Percentiles rank a stretch among this genome's conserved stretches.
Evolutionary conservation across 2,797 vertebrate genomes (phyloP).

Genomic region (Ficedula albicollis): DNA sequence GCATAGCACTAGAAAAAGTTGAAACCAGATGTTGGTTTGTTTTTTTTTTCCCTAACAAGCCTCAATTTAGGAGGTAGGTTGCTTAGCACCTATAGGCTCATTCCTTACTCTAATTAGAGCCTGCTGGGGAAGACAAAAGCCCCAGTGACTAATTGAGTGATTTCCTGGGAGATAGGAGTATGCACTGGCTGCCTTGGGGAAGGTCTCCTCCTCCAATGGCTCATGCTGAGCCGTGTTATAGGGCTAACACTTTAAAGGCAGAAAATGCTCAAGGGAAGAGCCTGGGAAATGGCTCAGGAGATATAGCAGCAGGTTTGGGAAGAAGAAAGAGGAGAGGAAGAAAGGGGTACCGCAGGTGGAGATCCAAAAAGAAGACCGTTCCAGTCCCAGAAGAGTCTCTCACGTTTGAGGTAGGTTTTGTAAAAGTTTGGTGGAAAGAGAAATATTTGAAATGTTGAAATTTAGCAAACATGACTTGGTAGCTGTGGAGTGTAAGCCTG

Average conservation of each 20-base stretch:
- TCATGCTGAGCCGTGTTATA: rapidly evolving
- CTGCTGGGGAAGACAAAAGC: neutral
- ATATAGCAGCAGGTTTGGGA: rapidly evolving
- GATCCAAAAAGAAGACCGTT: neutral
- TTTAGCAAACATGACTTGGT: neutral
- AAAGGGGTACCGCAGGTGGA: rapidly evolving
- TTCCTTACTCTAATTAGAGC: neutral
- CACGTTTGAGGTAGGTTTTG: neutral
- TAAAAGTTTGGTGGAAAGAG: neutral
- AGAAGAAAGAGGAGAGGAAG: neutral
- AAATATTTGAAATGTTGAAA: neutral
- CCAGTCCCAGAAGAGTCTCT: rapidly evolving
- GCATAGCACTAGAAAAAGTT: neutral
- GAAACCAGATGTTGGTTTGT: neutral
- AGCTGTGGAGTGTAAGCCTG: neutral
- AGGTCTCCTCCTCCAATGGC: neutral
- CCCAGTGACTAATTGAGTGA: rapidly evolving
- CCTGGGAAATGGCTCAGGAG: rapidly evolving
- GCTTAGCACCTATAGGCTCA: neutral
- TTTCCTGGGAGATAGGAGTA: rapidly evolving
- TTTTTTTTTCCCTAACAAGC: neutral
- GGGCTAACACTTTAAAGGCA: rapidly evolving
- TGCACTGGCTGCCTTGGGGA: rapidly evolving
- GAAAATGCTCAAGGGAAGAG: too few species aligned
- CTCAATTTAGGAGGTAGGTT: neutral